Evolutionary conservation across 2,113 vertebrate genomes (phyloP).

Genomic region (Anarhynchus alexandrinus): DNA sequence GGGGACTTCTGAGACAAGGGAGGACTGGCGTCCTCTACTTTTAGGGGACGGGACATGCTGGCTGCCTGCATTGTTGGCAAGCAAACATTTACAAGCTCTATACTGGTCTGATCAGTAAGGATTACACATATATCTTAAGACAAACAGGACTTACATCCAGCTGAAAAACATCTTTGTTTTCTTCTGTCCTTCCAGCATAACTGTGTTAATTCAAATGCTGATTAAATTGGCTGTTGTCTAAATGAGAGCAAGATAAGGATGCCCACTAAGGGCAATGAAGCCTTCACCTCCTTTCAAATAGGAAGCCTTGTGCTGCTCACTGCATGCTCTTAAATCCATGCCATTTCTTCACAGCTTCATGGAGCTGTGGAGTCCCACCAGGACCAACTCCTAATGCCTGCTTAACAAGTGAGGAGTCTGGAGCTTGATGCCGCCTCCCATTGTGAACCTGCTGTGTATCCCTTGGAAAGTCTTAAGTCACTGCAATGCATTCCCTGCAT

Average conservation of each 20-base stretch:
- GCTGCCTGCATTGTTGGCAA: not conserved
- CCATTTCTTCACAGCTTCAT: fast-evolving
- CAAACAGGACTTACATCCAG: not conserved
- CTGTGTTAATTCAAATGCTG: not conserved
- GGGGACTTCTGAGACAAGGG: not conserved
- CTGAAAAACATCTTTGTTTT: not conserved
- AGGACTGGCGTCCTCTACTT: not conserved
- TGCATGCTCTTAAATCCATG: not conserved
- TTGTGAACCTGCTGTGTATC: not conserved
- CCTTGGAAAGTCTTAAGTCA: not conserved
- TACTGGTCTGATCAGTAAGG: not conserved
- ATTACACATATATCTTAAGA: not conserved
- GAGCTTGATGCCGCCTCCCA: not conserved
- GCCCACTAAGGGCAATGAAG: not conserved
- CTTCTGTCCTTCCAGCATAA: not conserved
- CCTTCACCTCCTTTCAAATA: not conserved
- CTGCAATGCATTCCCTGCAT: not conserved
- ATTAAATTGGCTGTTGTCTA: not conserved
- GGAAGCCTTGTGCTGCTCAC: not conserved
- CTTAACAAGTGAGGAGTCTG: not conserved
- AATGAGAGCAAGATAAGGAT: not conserved
- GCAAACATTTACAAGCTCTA: not conserved
- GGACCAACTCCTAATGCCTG: not conserved
- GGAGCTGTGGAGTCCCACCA: not conserved
- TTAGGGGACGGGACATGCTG: not conserved